A percentile compares a stretch with the other conserved stretches of the same genome.
Conservation (phyloP, 2,113 vertebrate species). For the Sakesphorus luctuosus region DNA sequence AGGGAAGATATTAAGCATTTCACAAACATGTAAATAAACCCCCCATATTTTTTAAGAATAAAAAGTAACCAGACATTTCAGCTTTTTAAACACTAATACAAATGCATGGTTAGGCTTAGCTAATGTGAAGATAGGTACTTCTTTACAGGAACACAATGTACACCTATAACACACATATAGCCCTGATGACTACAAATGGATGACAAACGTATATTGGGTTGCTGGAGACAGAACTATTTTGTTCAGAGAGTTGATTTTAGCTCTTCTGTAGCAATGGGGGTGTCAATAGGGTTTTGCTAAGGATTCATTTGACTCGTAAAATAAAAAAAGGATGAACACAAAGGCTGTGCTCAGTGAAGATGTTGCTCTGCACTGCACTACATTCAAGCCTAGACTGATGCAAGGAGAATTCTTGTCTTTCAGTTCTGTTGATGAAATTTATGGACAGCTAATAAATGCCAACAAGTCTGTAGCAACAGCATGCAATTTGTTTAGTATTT, state of each 20-base stretch:
- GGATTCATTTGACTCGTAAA: not conserved
- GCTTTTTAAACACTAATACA: not conserved
- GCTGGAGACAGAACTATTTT: not conserved
- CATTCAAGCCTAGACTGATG: not conserved
- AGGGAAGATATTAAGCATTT: not conserved
- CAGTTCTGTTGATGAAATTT: not conserved
- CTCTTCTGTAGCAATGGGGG: not conserved
- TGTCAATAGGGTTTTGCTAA: not conserved
- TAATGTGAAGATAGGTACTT: not conserved
- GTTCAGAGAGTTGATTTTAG: not conserved
- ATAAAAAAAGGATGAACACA: not conserved
- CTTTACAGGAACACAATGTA: not conserved
- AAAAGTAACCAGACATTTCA: not conserved
- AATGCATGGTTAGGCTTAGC: not conserved
- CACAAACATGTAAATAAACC: not conserved
- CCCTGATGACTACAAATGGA: not conserved
- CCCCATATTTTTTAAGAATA: rapidly evolving
- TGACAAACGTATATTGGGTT: not conserved
- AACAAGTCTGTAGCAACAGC: not conserved
- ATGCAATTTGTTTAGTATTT: not conserved
- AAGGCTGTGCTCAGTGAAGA: not conserved
- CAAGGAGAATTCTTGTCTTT: not conserved
- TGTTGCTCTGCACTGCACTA: not conserved
- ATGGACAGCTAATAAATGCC: not conserved
- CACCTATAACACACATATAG: not conserved